phyloP scores from a whole-genome alignment of 2,797 vertebrate genomes.

The Knipowitschia caucasica region DNA sequence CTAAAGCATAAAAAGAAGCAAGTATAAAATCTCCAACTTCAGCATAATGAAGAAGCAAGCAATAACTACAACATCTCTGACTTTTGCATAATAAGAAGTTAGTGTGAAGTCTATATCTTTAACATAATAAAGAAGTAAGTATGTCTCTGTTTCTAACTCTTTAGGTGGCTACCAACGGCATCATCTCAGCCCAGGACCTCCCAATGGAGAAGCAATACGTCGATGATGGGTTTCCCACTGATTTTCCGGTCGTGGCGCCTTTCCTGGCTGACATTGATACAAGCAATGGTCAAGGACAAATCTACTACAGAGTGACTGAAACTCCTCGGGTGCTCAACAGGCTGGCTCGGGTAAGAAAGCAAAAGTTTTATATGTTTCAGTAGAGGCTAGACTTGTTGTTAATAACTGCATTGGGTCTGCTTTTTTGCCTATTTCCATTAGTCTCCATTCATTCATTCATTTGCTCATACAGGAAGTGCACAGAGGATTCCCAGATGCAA shows the following conservation, averaged over 20 bases:
- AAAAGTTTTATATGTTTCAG: too few species aligned
- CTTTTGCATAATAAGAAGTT: too few species aligned
- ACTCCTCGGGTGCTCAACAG: constrained; percentile 72
- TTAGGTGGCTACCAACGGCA: constrained; percentile 96
- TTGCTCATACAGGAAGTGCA: constrained; percentile 71
- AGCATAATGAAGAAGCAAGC: too few species aligned
- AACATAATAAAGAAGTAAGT: too few species aligned
- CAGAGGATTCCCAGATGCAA: constrained; percentile 77
- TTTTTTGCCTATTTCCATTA: constrained; percentile 38
- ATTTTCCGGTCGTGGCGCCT: constrained; percentile 91
- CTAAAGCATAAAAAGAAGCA: too few species aligned
- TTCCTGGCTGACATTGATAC: constrained; percentile 96
- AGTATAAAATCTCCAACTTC: too few species aligned
- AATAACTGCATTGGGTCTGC: constrained; percentile 16
- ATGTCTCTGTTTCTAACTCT: constrained; percentile 6
- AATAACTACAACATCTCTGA: too few species aligned
- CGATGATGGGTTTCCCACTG: constrained; percentile 90
- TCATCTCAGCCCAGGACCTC: constrained; percentile 92
- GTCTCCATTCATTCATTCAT: constrained; percentile 29
- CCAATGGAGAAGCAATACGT: constrained; percentile 97
- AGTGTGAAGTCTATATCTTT: too few species aligned
- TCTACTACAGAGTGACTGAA: constrained; percentile 87
- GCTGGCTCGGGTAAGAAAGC: constrained; percentile 53
- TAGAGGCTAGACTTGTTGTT: neutral
- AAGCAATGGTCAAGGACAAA: constrained; percentile 79